These are phyloP conservation scores for Bostrychus sinensis DNA, from an alignment of 2,113 vertebrate species.

Conservation along the genomic window DNA sequence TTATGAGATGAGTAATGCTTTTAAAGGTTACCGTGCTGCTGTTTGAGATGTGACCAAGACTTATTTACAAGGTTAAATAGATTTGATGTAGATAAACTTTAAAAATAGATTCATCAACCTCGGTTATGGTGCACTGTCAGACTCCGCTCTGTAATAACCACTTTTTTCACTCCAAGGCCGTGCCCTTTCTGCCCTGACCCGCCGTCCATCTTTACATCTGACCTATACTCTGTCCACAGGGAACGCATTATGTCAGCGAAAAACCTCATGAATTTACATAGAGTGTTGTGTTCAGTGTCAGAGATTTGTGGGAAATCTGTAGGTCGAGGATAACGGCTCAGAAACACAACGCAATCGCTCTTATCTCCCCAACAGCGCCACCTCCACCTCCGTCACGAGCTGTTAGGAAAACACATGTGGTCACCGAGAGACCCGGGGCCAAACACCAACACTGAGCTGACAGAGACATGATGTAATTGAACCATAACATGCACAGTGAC, in stretches of 20 bases:
- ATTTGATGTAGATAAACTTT: no score
- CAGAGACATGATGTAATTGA: background rate
- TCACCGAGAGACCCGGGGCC: background rate
- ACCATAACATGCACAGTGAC: background rate
- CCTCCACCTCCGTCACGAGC: constrained; percentile 8
- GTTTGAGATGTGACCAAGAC: no score
- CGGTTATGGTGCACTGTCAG: no score
- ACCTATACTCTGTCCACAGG: background rate
- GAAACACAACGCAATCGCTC: constrained; percentile 48
- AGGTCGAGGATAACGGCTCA: constrained; percentile 65
- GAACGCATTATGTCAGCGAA: background rate
- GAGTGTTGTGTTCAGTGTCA: constrained; percentile 9
- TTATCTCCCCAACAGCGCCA: constrained; percentile 43
- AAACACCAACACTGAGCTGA: background rate
- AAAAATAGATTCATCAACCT: no score
- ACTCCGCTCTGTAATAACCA: no score
- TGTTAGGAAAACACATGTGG: background rate
- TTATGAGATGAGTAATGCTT: no score
- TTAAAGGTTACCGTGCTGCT: no score
- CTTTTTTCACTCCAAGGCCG: no score
- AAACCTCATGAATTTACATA: background rate
- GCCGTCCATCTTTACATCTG: no score
- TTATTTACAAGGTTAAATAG: no score
- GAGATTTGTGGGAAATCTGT: constrained; percentile 57
- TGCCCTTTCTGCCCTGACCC: no score